Conservation (phyloP, 1,140 invertebrate genomes). For the Drosophila teissieri region DNA sequence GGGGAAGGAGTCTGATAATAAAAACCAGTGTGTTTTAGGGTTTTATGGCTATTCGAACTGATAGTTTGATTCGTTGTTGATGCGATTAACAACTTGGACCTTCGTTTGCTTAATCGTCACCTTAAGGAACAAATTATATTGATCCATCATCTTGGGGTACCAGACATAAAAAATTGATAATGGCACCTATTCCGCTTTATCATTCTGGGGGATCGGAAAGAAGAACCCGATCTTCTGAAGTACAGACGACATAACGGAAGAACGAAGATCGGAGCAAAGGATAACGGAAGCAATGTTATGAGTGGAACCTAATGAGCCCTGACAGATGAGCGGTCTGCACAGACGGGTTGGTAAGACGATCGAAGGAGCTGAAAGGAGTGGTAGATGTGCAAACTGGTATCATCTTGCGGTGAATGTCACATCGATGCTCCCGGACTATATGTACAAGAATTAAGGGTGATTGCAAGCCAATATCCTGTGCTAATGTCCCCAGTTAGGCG, state of each 20-base stretch:
- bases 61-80: neutral
- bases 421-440: neutral
- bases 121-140: too few species aligned
- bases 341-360: conserved; percentile 3
- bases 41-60: neutral
- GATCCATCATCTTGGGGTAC: neutral
- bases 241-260: conserved; percentile 31
- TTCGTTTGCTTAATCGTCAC: neutral
- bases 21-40: neutral
- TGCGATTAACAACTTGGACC: neutral
- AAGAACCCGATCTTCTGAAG: conserved; percentile 15
- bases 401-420: conserved; percentile 36
- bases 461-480: conserved; percentile 26
- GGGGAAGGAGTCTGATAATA: neutral
- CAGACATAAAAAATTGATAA: too few species aligned
- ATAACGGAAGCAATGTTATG: conserved; percentile 40
- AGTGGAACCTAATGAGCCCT: conserved; percentile 51
- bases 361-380: neutral
- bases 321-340: conserved; percentile 33
- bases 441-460: conserved; percentile 10
- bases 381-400: conserved; percentile 8
- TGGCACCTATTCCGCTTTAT: conserved; percentile 6
- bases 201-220: neutral
- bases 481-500: neutral
- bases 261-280: conserved; percentile 41